Conservation (phyloP, 2,113 vertebrate genomes). For the Campylorhamphus procurvoides region DNA sequence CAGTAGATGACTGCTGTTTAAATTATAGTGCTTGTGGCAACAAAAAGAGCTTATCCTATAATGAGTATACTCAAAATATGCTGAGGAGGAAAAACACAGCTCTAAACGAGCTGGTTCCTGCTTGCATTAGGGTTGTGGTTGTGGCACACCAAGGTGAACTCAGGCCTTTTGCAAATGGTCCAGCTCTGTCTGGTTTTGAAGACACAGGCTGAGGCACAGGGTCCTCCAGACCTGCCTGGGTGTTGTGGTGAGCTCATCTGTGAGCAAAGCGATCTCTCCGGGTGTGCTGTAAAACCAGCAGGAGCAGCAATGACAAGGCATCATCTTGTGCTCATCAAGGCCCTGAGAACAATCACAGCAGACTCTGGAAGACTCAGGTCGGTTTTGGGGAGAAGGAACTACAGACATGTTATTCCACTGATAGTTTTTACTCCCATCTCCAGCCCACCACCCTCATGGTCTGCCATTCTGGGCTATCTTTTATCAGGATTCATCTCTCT, state of each 20-base stretch:
- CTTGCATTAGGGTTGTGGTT: background rate
- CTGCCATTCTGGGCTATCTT: background rate
- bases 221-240: background rate
- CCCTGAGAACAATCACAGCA: background rate
- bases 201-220: background rate
- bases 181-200: background rate
- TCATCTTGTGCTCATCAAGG: background rate
- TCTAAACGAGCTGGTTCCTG: background rate
- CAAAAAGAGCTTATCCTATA: background rate
- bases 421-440: background rate
- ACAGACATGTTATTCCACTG: background rate
- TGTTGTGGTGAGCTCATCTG: background rate
- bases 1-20: background rate
- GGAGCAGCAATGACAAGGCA: fast-evolving
- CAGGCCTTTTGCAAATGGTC: background rate
- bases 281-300: background rate
- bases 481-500: background rate
- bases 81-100: background rate
- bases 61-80: background rate
- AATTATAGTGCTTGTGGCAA: background rate
- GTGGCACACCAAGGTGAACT: background rate
- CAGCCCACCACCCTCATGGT: background rate
- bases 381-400: background rate
- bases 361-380: background rate
- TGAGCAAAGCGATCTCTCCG: background rate